Evolutionary conservation across 2,888 invertebrate species (phyloP).

Genomic region (Volucella inflata): DNA sequence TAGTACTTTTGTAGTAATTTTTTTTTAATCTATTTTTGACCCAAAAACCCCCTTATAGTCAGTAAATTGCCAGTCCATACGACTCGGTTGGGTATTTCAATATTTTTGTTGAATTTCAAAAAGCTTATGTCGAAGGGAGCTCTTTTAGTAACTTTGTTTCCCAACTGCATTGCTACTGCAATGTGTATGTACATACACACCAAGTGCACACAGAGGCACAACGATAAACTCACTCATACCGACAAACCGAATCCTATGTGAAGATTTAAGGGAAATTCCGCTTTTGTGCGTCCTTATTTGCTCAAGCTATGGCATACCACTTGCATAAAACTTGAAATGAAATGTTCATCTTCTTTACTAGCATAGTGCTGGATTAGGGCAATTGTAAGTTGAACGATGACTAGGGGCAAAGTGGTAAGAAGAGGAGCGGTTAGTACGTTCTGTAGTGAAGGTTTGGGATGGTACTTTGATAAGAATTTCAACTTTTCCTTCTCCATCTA

Average conservation of each 20-base stretch:
- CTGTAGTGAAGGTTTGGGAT: background rate
- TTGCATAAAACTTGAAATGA: slow-evolving; percentile 57
- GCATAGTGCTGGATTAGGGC: slow-evolving; percentile 40
- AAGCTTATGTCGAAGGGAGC: background rate
- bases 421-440: background rate
- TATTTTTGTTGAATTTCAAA: too few species aligned
- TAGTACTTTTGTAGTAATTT: too few species aligned
- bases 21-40: too few species aligned
- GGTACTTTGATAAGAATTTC: slow-evolving; percentile 72
- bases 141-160: too few species aligned
- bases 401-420: background rate
- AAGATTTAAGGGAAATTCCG: slow-evolving; percentile 29
- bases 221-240: background rate
- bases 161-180: too few species aligned
- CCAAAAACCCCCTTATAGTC: too few species aligned
- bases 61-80: too few species aligned
- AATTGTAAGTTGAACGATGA: slow-evolving; percentile 27
- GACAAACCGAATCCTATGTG: background rate
- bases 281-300: slow-evolving; percentile 62
- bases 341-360: slow-evolving; percentile 54
- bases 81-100: too few species aligned
- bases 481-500: slow-evolving; percentile 66
- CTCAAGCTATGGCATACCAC: slow-evolving; percentile 45
- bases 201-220: background rate
- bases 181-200: too few species aligned